Evolutionary conservation across 1,140 invertebrate species (phyloP), one percentile per base, ranked within the genome.

Genomic region (Samia ricini): DNA sequence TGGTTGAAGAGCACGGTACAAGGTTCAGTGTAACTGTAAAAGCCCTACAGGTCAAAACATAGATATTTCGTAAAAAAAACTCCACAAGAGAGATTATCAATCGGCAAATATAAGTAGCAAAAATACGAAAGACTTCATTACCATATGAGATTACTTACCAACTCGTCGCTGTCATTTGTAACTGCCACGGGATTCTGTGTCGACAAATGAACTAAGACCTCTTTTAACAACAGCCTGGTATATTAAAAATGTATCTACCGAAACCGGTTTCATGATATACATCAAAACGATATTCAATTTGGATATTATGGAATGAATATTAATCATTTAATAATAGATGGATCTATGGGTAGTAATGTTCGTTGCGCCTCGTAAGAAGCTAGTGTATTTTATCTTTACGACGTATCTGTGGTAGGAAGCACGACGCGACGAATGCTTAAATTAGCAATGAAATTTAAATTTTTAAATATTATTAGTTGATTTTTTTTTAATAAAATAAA

Each of bases 241-340:
- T 15, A 42, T 12, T 4, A 42, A 42, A 42, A 15, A 42, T 15
- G 33, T 12, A 42, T 15, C 33, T 15, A 15, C 33, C 33, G 33
- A 42, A 42, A 54, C 55, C 36, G 22, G 56, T 51, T 64, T 59
- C 56, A 18, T 36, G 56, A 59, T 64, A 42, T 15, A 42, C 22
- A 26, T 52, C 56, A 57, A 64, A 59, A 49, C 21, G 26, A 49
- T 64, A 64, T 64, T 64, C 62, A 64, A 64, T 64, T 64, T 64
- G 56, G 59, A 36, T 26, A 57, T 57, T 29, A 56, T 51, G 23
- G 26, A 59, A 36, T 10, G 50, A 49, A 24, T 64, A 64, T 64
- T 64, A 64, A 64, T 64, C 62, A 64, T 64, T 56, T 12, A 22
- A 36, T 64, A 64, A 64, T 63, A 54, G 26, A 63, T 60, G 33